phyloP scores from a whole-genome alignment of 92 coral and sea anemone genomes.

The Phenganax marumi region DNA sequence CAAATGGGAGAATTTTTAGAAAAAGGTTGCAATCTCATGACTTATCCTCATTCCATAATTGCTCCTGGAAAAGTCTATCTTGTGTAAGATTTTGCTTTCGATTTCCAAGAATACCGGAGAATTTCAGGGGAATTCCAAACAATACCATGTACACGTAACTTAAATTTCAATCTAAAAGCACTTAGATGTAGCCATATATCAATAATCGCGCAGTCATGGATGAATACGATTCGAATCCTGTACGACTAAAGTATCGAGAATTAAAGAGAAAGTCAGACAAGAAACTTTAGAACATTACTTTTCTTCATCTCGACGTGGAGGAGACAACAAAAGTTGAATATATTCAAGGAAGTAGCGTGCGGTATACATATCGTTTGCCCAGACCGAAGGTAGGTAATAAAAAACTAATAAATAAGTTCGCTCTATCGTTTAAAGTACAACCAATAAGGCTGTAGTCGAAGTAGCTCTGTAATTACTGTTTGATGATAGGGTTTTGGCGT shows the following conservation, averaged over 20 bases:
- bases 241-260: slow-evolving; percentile 25
- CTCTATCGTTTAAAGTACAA: no score
- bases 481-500: no score
- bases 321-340: slow-evolving; percentile 12
- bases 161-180: background rate
- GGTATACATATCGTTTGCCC: slow-evolving; percentile 8
- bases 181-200: background rate
- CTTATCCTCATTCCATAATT: no score
- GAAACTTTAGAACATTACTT: slow-evolving; percentile 30
- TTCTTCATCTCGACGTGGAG: slow-evolving; percentile 29
- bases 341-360: background rate
- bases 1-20: no score
- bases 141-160: no score
- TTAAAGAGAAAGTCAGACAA: background rate
- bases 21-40: no score
- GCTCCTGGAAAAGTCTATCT: no score
- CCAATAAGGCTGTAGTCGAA: no score
- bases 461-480: no score
- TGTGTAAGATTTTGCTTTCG: background rate
- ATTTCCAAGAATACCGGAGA: background rate
- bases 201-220: slow-evolving; percentile 11
- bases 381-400: slow-evolving; percentile 19
- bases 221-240: slow-evolving; percentile 16
- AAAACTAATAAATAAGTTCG: background rate
- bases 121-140: background rate